phyloP scores from a whole-genome alignment of 2,113 vertebrate species.

The Eurystomus gularis region DNA sequence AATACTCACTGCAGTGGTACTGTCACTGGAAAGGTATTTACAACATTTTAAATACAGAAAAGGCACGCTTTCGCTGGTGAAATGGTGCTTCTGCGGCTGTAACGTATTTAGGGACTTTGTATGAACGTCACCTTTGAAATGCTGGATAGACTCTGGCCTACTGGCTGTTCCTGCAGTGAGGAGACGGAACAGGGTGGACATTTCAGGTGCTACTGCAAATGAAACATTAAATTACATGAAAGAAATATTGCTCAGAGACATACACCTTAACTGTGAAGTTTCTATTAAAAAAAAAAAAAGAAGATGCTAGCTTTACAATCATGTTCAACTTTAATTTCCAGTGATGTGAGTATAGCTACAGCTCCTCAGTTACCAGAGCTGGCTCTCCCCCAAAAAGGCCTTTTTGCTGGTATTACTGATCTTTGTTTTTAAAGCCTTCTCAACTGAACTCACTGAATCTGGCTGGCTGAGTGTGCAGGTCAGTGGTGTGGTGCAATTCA shows the following conservation, averaged over 20 bases:
- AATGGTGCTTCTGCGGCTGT: background rate
- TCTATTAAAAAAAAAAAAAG: background rate
- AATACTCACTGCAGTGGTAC: background rate
- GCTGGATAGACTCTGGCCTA: background rate
- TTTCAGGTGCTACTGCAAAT: background rate
- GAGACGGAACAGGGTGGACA: background rate
- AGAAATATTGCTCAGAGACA: background rate
- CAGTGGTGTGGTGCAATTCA: background rate
- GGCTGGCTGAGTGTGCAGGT: background rate
- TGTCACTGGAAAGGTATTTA: background rate
- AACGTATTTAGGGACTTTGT: background rate
- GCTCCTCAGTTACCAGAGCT: background rate
- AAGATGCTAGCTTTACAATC: background rate
- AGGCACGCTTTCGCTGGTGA: background rate
- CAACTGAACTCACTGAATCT: background rate
- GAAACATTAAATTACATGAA: background rate
- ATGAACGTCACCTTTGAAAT: rapidly evolving
- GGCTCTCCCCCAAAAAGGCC: background rate
- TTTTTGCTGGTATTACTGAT: background rate
- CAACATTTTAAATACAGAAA: background rate
- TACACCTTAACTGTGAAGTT: background rate
- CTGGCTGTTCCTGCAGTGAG: rapidly evolving
- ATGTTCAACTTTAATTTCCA: background rate
- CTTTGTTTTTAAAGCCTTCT: background rate
- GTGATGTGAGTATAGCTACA: background rate